These are phyloP conservation scores for Austrolebias charrua DNA, from an alignment of 2,797 vertebrate genomes.

Conservation along the genomic window DNA sequence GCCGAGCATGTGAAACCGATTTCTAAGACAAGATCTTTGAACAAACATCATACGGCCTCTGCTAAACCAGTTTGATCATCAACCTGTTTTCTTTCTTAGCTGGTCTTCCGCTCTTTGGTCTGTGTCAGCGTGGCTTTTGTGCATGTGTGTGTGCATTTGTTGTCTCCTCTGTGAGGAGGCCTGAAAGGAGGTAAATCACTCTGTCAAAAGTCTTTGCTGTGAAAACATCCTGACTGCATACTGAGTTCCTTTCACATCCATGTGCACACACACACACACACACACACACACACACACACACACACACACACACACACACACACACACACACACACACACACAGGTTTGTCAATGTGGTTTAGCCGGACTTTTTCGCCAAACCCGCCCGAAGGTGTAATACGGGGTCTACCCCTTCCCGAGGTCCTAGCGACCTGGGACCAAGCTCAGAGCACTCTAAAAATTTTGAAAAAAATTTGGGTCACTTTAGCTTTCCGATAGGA, in stretches of 20 bases:
- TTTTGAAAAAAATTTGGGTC: too few species aligned
- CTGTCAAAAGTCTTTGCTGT: slow-evolving; percentile 59
- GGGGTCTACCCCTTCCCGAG: too few species aligned
- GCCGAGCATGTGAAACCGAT: slow-evolving; percentile 72
- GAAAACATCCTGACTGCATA: slow-evolving; percentile 66
- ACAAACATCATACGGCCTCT: slow-evolving; percentile 69
- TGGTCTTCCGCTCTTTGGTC: slow-evolving; percentile 55
- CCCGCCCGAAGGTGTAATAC: too few species aligned
- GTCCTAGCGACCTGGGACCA: too few species aligned
- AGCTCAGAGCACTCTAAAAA: too few species aligned
- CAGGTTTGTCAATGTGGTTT: too few species aligned
- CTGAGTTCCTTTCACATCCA: slow-evolving; percentile 25
- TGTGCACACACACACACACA: slow-evolving; percentile 2
- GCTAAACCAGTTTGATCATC: slow-evolving; percentile 74
- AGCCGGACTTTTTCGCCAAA: too few species aligned
- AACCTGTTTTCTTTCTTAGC: slow-evolving; percentile 71
- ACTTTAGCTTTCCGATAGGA: too few species aligned
- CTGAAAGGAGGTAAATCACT: slow-evolving; percentile 66
- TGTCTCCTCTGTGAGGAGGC: slow-evolving; percentile 34
- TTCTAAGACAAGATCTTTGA: slow-evolving; percentile 61
- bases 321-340: too few species aligned
- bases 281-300: too few species aligned
- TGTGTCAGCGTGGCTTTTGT: slow-evolving; percentile 32
- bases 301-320: too few species aligned
- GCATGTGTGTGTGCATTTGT: slow-evolving; percentile 3